Conservation (phyloP, 2,888 invertebrate species). For the Syrista parreyssii region DNA sequence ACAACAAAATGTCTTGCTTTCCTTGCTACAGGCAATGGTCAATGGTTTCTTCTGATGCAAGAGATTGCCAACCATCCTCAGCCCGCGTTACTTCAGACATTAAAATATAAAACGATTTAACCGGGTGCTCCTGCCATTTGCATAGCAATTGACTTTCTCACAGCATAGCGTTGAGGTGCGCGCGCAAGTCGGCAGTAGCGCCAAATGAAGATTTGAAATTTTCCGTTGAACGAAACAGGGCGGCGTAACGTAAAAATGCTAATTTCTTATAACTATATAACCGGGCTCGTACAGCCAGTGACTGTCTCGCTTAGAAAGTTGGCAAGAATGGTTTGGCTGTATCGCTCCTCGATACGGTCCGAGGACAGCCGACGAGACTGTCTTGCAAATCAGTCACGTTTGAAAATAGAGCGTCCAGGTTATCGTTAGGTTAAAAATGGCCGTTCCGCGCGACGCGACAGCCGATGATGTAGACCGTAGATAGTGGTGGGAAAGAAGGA, state of each 20-base stretch:
- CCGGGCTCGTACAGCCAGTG: background rate
- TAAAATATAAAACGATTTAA: background rate
- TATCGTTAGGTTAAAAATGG: background rate
- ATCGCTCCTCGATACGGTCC: background rate
- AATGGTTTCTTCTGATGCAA: background rate
- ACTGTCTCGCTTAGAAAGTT: background rate
- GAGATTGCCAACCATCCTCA: background rate
- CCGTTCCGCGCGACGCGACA: background rate
- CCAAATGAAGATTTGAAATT: background rate
- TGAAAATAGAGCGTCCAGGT: background rate
- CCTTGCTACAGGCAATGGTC: background rate
- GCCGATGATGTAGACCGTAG: background rate
- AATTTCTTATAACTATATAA: background rate
- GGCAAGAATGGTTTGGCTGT: background rate
- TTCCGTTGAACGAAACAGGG: background rate
- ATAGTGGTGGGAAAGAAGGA: background rate
- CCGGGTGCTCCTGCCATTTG: background rate
- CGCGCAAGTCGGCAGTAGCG: background rate
- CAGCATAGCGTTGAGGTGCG: background rate
- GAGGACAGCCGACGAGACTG: background rate
- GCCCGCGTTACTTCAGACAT: background rate
- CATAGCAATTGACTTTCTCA: background rate
- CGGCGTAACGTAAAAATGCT: background rate
- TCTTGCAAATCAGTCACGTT: background rate
- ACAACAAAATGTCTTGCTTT: background rate